Base-by-base conservation (phyloP, 35 echinoderm and acorn worm genomes). In the Apostichopus californicus region DNA sequence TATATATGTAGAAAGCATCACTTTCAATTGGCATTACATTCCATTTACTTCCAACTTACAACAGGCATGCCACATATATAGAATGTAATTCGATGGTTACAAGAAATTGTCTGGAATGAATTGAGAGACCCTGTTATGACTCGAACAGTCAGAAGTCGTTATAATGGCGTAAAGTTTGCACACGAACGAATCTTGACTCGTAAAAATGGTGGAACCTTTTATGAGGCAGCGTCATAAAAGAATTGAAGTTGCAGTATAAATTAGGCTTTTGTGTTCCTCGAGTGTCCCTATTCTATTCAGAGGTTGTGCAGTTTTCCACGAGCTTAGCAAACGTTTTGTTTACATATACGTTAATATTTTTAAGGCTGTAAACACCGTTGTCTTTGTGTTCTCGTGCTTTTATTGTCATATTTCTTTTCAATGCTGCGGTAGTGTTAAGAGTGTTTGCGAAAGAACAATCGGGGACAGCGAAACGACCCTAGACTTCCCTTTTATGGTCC, bases 221-320 rank as follows among this genome's bases (percentile, higher is more conserved):
- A 68, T 0, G 18, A 9, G 11, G 4, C 9, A 68, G 64, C 18
- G 64, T 68, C 18, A 18, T 68, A 68, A 68, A 68, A 68, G 64
- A 68, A 68, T 68, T 68, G 64, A 68, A 68, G 64, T 68, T 68
- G 64, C 64, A 68, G 64, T 68, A 68, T 68, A 68, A 68, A 68
- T 68, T 68, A 68, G 18, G 11, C 64, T 68, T 68, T 68, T 68
- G 64, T 68, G 64, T 68, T 68, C 64, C 3, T 68, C 64, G 18
- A 68, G 64, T 68, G 64, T 68, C 11, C 64, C 34, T 9, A 68
- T 68, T 68, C 64, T 68, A 68, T 68, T 68, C 64, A 18, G 64
- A 68, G 64, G 18, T 68, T 68, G 34, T 46, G 64, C 64, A 11
- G 64, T 68, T 68, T 46, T 68, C 3, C 64, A 68, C 64, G 18